Evolutionary conservation across 2,888 invertebrate genomes (phyloP).

Genomic region (Hemaris fuciformis): DNA sequence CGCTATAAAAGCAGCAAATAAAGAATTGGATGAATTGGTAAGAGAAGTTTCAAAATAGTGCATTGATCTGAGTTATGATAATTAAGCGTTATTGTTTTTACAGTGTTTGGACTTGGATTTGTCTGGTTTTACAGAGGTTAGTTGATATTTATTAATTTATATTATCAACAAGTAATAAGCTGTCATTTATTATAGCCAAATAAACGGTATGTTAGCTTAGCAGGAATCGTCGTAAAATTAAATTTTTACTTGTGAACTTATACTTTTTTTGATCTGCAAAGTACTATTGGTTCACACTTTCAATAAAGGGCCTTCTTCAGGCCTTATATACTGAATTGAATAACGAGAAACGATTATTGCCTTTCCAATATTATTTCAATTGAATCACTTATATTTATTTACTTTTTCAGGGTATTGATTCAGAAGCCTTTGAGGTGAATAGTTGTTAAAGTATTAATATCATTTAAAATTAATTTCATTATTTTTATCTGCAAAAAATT

Average conservation of each 20-base stretch:
- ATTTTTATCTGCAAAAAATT: too few relatives aligned
- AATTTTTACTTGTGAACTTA: too few relatives aligned
- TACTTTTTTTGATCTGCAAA: too few relatives aligned
- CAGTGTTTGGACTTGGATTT: constrained; percentile 70
- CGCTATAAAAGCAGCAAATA: constrained; percentile 67
- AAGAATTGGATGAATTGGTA: constrained; percentile 68
- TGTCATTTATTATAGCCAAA: too few relatives aligned
- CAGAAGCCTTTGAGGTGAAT: constrained; percentile 66
- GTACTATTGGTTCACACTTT: too few relatives aligned
- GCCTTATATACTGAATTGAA: too few relatives aligned
- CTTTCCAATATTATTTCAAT: constrained; percentile 4
- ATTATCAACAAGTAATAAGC: background rate
- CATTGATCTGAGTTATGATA: background rate
- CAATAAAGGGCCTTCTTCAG: too few relatives aligned
- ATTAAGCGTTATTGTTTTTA: constrained; percentile 31
- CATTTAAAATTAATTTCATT: too few relatives aligned
- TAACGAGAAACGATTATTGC: too few relatives aligned
- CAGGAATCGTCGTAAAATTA: too few relatives aligned
- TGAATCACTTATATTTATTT: background rate
- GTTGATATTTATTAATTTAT: constrained; percentile 11
- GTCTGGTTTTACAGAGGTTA: constrained; percentile 67
- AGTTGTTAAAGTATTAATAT: too few relatives aligned
- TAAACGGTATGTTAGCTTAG: too few relatives aligned
- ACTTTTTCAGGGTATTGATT: constrained; percentile 62
- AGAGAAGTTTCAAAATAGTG: constrained; percentile 22